These are phyloP conservation scores for Pseudochromis fuscus DNA, from an alignment of 2,797 vertebrate genomes.

Conservation along the genomic window DNA sequence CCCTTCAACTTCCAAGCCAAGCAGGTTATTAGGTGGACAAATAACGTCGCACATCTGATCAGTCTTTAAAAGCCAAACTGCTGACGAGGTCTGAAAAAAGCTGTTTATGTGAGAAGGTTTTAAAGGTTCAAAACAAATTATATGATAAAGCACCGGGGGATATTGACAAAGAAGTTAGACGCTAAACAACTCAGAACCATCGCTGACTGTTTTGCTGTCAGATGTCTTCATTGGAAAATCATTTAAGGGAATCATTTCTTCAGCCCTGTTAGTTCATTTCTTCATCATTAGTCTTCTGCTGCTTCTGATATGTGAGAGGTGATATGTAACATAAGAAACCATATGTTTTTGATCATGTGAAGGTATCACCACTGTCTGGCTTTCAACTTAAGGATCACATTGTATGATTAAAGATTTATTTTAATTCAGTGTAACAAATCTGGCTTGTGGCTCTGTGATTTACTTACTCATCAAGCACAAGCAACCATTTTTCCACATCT, in stretches of 20 bases:
- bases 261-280: too few relatives aligned
- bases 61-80: background rate
- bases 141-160: background rate
- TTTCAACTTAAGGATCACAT: background rate
- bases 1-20: slow-evolving; percentile 17
- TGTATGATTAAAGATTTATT: background rate
- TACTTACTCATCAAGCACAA: background rate
- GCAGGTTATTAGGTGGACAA: slow-evolving; percentile 12
- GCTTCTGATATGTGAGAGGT: background rate
- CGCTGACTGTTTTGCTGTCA: too few relatives aligned
- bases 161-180: background rate
- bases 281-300: background rate
- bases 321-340: background rate
- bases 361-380: background rate
- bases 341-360: background rate
- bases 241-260: background rate
- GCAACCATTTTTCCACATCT: background rate
- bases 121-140: background rate
- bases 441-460: background rate
- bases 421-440: background rate
- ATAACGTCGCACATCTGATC: background rate
- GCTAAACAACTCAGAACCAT: background rate
- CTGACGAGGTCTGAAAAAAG: slow-evolving; percentile 4
- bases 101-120: background rate
- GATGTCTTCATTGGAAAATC: background rate